phyloP scores from a whole-genome alignment of 2,888 invertebrate species.

The Ischnus inquisitorius region DNA sequence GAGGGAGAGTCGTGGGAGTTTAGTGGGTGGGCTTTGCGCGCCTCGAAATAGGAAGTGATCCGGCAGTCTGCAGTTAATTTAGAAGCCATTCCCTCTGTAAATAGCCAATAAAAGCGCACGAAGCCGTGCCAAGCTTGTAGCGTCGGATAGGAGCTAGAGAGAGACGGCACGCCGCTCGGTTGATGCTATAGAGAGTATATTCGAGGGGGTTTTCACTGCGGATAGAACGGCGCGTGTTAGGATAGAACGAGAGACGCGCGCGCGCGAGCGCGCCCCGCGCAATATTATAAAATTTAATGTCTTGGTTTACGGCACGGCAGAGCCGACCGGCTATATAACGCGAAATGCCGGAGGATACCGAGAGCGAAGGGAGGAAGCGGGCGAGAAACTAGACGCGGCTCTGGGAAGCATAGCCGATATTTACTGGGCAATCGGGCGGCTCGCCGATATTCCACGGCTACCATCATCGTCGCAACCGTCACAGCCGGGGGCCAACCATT shows the following conservation, averaged over 20 bases:
- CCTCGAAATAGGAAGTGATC: conserved; percentile 78
- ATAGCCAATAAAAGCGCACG: conserved; percentile 85
- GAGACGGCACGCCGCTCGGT: conserved; percentile 53
- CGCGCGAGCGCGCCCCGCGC: conserved; percentile 76
- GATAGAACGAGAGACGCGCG: conserved; percentile 66
- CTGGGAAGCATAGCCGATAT: conserved; percentile 77
- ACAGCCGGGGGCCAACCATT: conserved; percentile 3
- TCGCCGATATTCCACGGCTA: conserved; percentile 36
- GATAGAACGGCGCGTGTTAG: conserved; percentile 21
- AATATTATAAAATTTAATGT: conserved; percentile 86
- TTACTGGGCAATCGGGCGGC: conserved; percentile 82
- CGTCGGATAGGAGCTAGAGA: conserved; percentile 46
- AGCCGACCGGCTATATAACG: conserved; percentile 81
- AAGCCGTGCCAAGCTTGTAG: conserved; percentile 54
- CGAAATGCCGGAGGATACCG: conserved; percentile 50
- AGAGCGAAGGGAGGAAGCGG: not conserved
- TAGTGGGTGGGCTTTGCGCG: conserved; percentile 51
- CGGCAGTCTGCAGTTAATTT: conserved; percentile 85
- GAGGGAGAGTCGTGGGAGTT: conserved; percentile 2
- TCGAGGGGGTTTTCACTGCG: conserved; percentile 60
- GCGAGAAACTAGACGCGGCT: conserved; percentile 67
- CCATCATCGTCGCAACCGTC: conserved; percentile 17
- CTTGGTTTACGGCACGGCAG: conserved; percentile 84
- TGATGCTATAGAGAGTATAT: conserved; percentile 73
- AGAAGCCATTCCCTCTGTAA: conserved; percentile 85